Percentiles rank a stretch among this genome's conserved stretches.
phyloP scores from a whole-genome alignment of 2,888 invertebrate genomes.

The Amblyteles armatorius region DNA sequence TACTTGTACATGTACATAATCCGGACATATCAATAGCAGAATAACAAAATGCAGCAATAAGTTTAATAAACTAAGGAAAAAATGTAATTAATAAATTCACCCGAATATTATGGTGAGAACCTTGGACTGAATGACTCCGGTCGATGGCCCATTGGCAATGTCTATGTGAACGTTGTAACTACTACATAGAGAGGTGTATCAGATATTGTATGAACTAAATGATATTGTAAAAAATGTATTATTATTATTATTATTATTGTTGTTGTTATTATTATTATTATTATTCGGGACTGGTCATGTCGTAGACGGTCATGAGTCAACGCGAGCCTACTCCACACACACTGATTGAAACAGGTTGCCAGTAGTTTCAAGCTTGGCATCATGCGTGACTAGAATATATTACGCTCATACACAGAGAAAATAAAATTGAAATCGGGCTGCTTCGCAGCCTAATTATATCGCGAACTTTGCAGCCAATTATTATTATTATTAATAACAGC shows the following conservation, averaged over 20 bases:
- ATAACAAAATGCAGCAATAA: too few relatives aligned
- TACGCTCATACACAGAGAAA: slow-evolving; percentile 6
- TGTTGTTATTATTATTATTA: background rate
- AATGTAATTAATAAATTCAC: too few relatives aligned
- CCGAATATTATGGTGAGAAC: too few relatives aligned
- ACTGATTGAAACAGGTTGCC: slow-evolving; percentile 5
- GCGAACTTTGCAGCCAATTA: background rate
- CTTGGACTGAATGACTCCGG: too few relatives aligned
- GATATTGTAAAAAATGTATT: background rate
- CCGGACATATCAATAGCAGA: too few relatives aligned
- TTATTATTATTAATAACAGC: slow-evolving; percentile 6
- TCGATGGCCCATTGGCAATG: too few relatives aligned
- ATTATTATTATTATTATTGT: too few relatives aligned
- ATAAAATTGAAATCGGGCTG: background rate
- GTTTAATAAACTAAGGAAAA: too few relatives aligned
- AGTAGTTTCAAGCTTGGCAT: background rate
- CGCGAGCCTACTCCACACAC: background rate
- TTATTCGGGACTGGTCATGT: background rate
- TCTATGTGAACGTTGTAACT: too few relatives aligned
- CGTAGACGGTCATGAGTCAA: slow-evolving; percentile 7
- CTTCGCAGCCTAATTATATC: slow-evolving; percentile 16
- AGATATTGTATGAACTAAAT: too few relatives aligned
- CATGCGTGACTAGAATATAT: slow-evolving; percentile 15
- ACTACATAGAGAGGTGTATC: too few relatives aligned
- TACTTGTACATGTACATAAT: too few relatives aligned